These are phyloP conservation scores for Brachystomella parvula DNA, from an alignment of 1,140 invertebrate genomes.

Conservation along the genomic window DNA sequence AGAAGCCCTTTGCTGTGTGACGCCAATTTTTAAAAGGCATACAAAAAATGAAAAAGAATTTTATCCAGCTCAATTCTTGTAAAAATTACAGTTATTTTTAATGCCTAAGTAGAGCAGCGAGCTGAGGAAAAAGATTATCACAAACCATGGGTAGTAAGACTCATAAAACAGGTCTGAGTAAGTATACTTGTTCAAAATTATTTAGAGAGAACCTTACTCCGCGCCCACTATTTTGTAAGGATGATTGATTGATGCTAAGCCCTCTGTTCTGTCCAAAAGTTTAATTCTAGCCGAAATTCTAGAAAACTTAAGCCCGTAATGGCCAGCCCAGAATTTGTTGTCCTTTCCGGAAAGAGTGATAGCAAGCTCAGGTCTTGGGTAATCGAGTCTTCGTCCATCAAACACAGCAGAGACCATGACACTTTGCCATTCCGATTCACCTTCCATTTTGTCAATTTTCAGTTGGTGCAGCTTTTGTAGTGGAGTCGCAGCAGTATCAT, in stretches of 20 bases:
- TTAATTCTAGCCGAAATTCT: neutral
- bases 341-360: neutral
- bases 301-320: conserved; percentile 7
- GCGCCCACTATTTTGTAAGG: neutral
- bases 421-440: neutral
- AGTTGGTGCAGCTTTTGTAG: neutral
- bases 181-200: neutral
- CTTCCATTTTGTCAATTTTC: neutral
- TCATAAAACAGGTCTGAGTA: neutral
- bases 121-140: neutral
- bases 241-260: neutral
- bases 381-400: neutral
- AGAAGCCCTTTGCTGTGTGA: too few species aligned
- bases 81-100: neutral
- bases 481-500: neutral
- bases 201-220: neutral
- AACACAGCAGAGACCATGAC: neutral
- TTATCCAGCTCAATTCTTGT: too few species aligned
- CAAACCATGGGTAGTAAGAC: neutral
- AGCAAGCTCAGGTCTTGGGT: neutral
- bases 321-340: conserved; percentile 8
- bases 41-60: neutral
- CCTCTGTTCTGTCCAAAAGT: neutral
- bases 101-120: neutral
- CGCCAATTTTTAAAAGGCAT: neutral